A percentile compares a stretch with the other conserved stretches of the same genome.
phyloP scores from a whole-genome alignment of 2,888 invertebrate species.

The Dryococelus australis region DNA sequence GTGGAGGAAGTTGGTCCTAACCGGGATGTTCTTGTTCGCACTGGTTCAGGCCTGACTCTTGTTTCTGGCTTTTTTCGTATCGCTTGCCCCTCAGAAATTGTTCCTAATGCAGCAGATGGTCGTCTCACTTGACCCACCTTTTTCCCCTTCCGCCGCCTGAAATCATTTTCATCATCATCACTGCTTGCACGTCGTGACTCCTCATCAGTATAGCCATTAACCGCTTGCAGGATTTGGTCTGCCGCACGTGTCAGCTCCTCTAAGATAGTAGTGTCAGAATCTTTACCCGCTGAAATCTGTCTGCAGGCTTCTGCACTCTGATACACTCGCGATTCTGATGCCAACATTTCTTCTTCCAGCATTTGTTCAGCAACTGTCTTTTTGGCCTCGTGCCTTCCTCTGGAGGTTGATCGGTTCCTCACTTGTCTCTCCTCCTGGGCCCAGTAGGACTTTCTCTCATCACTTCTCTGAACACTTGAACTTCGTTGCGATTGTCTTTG shows the following conservation, averaged over 20 bases:
- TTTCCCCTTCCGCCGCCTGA: constrained; percentile 52
- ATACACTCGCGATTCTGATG: constrained; percentile 37
- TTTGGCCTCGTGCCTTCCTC: not conserved
- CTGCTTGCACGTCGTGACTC: constrained; percentile 54
- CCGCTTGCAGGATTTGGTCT: constrained; percentile 66
- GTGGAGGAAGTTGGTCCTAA: constrained; percentile 56
- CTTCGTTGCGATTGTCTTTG: not conserved
- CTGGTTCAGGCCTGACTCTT: not conserved
- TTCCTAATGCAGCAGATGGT: constrained; percentile 41
- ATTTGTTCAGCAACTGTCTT: not conserved
- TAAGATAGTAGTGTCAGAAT: constrained; percentile 55
- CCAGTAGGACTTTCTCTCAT: not conserved
- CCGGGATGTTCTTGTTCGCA: constrained; percentile 23
- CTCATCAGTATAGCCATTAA: constrained; percentile 64
- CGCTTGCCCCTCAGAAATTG: constrained; percentile 45
- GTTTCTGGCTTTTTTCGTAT: constrained; percentile 11
- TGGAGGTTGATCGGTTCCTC: not conserved
- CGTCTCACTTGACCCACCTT: constrained; percentile 40
- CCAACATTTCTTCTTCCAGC: not conserved
- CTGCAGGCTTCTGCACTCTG: constrained; percentile 31
- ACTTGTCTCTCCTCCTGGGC: not conserved
- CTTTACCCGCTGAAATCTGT: constrained; percentile 20
- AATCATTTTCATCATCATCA: constrained; percentile 57
- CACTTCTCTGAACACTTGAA: not conserved
- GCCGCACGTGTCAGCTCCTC: constrained; percentile 67